phyloP scores from a whole-genome alignment of 2,888 invertebrate species.

The Trachelus tabidus region DNA sequence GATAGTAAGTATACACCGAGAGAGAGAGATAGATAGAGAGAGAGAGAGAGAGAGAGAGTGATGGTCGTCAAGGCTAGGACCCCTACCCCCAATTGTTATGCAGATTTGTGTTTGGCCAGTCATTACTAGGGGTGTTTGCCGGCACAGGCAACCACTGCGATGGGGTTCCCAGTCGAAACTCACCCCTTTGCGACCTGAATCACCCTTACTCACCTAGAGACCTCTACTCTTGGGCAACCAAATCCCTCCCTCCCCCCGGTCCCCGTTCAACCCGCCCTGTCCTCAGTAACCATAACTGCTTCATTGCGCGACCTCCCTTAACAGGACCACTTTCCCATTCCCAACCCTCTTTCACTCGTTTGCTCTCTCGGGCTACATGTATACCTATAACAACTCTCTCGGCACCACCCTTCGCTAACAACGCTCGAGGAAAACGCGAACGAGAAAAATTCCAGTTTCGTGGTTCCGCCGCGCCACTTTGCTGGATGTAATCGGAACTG shows the following conservation, averaged over 20 bases:
- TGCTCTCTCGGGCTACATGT: neutral
- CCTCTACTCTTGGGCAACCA: conserved; percentile 12
- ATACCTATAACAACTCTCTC: neutral
- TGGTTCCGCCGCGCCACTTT: neutral
- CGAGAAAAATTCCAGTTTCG: neutral
- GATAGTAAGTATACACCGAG: neutral
- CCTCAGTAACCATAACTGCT: conserved; percentile 37
- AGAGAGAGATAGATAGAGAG: conserved; percentile 1
- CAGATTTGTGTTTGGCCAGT: conserved; percentile 74
- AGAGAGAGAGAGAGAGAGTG: conserved; percentile 15
- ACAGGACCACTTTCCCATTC: conserved; percentile 20
- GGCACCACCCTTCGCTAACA: neutral
- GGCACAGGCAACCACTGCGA: conserved; percentile 50
- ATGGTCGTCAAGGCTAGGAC: conserved; percentile 19
- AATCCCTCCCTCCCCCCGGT: conserved; percentile 11
- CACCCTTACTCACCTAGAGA: conserved; percentile 21
- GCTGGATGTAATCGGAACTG: neutral
- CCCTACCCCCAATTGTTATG: conserved; percentile 65
- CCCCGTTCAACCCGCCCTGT: conserved; percentile 23
- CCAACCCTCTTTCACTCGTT: conserved; percentile 18
- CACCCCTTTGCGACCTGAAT: conserved; percentile 17
- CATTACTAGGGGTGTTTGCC: conserved; percentile 67
- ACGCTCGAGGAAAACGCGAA: neutral
- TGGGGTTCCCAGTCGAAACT: conserved; percentile 16
- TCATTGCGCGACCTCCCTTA: conserved; percentile 28